Percentiles rank a stretch among this genome's conserved stretches.
These are phyloP conservation scores for Lithodes maja DNA, from an alignment of 2,888 invertebrate genomes.

Conservation along the genomic window DNA sequence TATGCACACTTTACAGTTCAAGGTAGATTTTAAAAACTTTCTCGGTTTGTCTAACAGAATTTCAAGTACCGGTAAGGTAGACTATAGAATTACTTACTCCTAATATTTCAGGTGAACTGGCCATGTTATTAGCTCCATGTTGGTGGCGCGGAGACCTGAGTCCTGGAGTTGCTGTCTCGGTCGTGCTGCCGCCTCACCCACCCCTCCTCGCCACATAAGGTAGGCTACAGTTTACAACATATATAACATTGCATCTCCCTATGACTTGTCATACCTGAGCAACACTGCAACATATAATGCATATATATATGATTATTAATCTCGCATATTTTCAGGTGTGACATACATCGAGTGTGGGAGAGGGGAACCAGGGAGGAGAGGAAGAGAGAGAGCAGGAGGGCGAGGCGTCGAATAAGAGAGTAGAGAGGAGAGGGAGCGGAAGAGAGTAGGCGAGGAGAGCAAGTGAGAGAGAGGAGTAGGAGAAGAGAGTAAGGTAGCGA, in stretches of 20 bases:
- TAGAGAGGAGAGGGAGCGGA: neutral
- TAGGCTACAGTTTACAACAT: neutral
- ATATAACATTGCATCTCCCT: neutral
- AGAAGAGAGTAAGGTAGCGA: conserved; percentile 14
- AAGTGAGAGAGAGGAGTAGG: conserved; percentile 13
- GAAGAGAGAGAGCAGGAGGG: neutral
- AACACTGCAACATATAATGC: neutral
- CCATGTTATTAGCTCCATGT: conserved; percentile 60
- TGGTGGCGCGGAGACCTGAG: conserved; percentile 42
- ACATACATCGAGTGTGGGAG: conserved; percentile 27
- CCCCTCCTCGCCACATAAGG: conserved; percentile 59
- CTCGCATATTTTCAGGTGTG: conserved; percentile 28
- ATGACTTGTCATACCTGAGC: neutral
- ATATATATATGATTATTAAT: neutral
- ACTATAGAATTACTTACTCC: too few species aligned
- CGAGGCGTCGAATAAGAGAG: conserved; percentile 6
- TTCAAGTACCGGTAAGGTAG: too few species aligned
- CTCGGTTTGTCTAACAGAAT: too few species aligned
- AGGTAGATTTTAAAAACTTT: too few species aligned
- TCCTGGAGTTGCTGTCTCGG: conserved; percentile 44
- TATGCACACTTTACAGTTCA: too few species aligned
- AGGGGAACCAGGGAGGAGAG: conserved; percentile 23
- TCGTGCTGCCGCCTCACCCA: conserved; percentile 45
- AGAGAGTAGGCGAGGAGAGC: neutral
- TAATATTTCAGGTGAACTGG: conserved; percentile 44